phyloP scores from a whole-genome alignment of 2,113 vertebrate species.

The Laterallus jamaicensis region DNA sequence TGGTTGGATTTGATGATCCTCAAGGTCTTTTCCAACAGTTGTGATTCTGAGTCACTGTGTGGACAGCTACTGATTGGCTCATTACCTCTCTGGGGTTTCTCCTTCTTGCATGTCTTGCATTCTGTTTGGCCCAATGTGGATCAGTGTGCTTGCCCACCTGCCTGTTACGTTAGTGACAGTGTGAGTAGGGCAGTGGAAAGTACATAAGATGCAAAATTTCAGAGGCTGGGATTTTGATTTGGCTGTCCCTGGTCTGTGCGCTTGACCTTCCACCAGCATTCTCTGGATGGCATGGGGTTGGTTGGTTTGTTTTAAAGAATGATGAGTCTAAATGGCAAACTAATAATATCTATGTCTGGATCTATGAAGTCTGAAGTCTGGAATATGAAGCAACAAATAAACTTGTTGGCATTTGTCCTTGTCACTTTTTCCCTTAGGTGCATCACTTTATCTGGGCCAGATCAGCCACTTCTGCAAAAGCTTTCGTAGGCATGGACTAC shows the following conservation, averaged over 20 bases:
- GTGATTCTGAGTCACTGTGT: neutral
- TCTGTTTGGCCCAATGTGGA: neutral
- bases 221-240: neutral
- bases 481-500: neutral
- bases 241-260: neutral
- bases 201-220: fast-evolving
- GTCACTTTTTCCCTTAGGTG: neutral
- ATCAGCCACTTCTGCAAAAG: neutral
- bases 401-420: neutral
- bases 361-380: neutral
- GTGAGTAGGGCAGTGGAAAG: neutral
- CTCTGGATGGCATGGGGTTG: neutral
- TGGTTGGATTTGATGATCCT: too few species aligned
- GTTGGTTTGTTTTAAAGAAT: neutral
- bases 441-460: neutral
- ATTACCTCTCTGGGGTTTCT: neutral
- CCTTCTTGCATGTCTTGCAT: neutral
- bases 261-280: neutral
- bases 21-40: too few species aligned
- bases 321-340: neutral
- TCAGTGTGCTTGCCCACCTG: fast-evolving
- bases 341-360: neutral
- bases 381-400: neutral
- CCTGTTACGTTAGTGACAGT: neutral
- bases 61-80: neutral